Evolutionary conservation across 2,888 invertebrate species (phyloP), one percentile per base, ranked within the genome.

Genomic region (Dryadula phaetusa): DNA sequence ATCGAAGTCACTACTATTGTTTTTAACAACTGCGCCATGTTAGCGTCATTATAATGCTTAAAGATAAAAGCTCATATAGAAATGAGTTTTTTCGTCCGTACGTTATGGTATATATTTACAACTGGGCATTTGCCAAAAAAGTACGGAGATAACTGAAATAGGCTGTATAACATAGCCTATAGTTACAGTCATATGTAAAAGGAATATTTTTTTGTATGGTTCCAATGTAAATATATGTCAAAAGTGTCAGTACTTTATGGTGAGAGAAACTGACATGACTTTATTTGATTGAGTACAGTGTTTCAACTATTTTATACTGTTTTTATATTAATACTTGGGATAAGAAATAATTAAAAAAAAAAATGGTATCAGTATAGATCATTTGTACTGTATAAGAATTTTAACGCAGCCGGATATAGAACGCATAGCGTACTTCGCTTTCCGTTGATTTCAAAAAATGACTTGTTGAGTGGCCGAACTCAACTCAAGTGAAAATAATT

Each of bases 31-130:
- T n/a, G 25, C 4, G 49, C 49, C 10, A 8, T 10, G 14, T 28
- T n/a, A n/a, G 16, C 16, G n/a, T 28, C 28, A 52, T 52, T 52
- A 52, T 16, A 52, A 28, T 16, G 28, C 49, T 52, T 28, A 28
- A 52, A 52, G 49, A 16, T 16, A 16, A 52, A 28, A 52, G 49
- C 49, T 47, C 47, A n/a, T 52, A 52, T n/a, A 52, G 28, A 52
- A 52, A 52, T 28, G 49, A 52, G 28, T 16, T 52, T 60, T 62
- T 49, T 16, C 7, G 54, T 64, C 63, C 61, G 66, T 46, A 66
- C 20, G 20, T n/a, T n/a, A n/a, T n/a, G n/a, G 5, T 54, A 54
- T 37, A 54, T 54, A 22, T 40, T 56, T 40, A 40, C 18, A 22
- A 56, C 37, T 56, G 37, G 56, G 37, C 37, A 22, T n/a, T 56